Conservation (phyloP, 2,113 vertebrate genomes). For the Dinomys branickii region DNA sequence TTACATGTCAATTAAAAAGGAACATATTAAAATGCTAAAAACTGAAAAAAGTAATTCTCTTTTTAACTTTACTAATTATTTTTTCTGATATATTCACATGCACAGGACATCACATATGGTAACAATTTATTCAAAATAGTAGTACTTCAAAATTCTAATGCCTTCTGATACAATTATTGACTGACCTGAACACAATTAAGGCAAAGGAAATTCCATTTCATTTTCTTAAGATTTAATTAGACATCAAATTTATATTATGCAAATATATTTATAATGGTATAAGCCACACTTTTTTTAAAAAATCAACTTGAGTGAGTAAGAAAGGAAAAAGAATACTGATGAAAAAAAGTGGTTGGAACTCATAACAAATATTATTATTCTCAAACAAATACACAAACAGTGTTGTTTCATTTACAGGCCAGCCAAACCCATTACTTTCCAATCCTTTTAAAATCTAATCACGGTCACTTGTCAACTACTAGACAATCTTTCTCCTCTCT, state of each 20-base stretch:
- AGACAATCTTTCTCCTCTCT: not conserved
- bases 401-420: not conserved
- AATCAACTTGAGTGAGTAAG: not conserved
- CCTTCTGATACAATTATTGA: slow-evolving; percentile 29
- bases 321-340: not conserved
- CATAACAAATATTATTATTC: not conserved
- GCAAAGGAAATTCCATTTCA: slow-evolving; percentile 43
- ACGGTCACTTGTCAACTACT: not conserved
- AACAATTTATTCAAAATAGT: not conserved
- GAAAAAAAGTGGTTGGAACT: not conserved
- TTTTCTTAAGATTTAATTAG: slow-evolving; percentile 1
- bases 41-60: not conserved
- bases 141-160: not conserved
- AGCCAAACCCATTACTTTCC: slow-evolving; percentile 5
- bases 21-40: not conserved
- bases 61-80: not conserved
- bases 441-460: slow-evolving; percentile 28
- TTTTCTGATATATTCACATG: not conserved
- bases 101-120: not conserved
- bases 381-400: not conserved
- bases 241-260: slow-evolving; percentile 19
- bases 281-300: not conserved
- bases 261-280: not conserved
- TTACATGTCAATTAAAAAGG: not conserved
- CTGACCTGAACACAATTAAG: slow-evolving; percentile 20